Evolutionary conservation across 2,797 vertebrate genomes (phyloP).

Genomic region (Hippocampus kuda): DNA sequence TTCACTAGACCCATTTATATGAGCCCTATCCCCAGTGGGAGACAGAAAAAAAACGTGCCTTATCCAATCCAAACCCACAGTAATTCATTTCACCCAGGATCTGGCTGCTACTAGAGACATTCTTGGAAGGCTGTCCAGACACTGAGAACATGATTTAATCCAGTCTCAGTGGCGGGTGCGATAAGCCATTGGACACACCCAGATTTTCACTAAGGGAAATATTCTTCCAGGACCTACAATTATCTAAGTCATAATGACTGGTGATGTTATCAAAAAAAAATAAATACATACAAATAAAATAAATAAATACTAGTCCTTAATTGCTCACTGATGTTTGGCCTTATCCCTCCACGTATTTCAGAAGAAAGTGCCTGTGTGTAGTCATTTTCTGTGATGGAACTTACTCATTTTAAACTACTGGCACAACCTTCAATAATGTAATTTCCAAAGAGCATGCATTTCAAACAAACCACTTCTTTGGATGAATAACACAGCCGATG

Average conservation of each 20-base stretch:
- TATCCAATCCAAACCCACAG: constrained; percentile 43
- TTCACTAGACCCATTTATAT: constrained; percentile 32
- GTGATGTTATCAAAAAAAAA: constrained; percentile 56
- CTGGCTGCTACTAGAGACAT: constrained; percentile 52
- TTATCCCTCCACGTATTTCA: constrained; percentile 35
- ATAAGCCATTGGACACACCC: constrained; percentile 58
- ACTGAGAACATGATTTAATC: constrained; percentile 53
- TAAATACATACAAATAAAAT: constrained; percentile 14
- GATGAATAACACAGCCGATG: background rate
- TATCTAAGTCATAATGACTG: constrained; percentile 61
- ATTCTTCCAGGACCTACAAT: constrained; percentile 62
- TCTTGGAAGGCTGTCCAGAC: constrained; percentile 55
- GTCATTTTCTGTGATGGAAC: constrained; percentile 26
- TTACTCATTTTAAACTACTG: constrained; percentile 21
- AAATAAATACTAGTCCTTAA: constrained; percentile 57
- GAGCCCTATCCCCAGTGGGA: constrained; percentile 30
- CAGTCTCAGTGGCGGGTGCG: constrained; percentile 46
- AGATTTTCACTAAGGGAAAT: constrained; percentile 61
- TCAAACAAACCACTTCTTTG: constrained; percentile 5
- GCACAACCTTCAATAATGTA: constrained; percentile 15
- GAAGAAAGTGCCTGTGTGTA: constrained; percentile 37
- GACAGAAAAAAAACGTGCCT: constrained; percentile 18
- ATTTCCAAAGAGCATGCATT: constrained; percentile 17
- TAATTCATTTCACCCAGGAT: constrained; percentile 52
- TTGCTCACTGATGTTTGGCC: constrained; percentile 67